Evolutionary conservation across 2,113 vertebrate species (phyloP).

Genomic region (Felis catus): DNA sequence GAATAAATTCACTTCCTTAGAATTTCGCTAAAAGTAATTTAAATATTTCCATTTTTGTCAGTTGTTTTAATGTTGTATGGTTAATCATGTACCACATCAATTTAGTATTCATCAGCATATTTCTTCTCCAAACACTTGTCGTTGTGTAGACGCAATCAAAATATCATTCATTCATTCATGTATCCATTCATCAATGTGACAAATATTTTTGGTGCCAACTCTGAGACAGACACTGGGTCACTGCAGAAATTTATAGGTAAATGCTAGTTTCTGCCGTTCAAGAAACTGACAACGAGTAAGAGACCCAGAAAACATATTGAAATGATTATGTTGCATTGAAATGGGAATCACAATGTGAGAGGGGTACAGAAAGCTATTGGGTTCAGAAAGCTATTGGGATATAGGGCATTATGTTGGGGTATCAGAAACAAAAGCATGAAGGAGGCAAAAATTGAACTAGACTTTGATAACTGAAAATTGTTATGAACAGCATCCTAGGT

Average conservation of each 20-base stretch:
- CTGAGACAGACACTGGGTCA: neutral
- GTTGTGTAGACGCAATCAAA: constrained; percentile 38
- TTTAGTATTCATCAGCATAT: constrained; percentile 38
- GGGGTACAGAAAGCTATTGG: neutral
- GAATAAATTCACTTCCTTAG: constrained; percentile 48
- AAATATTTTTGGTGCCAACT: constrained; percentile 17
- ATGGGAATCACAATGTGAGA: neutral
- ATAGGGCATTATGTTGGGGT: neutral
- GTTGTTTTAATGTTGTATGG: constrained; percentile 40
- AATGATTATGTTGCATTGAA: neutral
- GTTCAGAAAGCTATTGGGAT: neutral
- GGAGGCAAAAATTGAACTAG: neutral
- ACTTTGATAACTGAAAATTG: neutral
- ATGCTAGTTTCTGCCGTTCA: neutral
- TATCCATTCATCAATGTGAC: constrained; percentile 53
- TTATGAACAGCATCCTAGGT: neutral
- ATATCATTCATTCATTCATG: constrained; percentile 50
- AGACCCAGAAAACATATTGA: neutral
- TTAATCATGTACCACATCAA: neutral
- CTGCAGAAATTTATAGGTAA: neutral
- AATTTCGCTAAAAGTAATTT: constrained; percentile 30
- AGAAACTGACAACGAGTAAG: neutral
- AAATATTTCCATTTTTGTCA: constrained; percentile 45
- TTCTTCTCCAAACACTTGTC: constrained; percentile 1
- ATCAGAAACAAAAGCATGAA: neutral